Conservation (phyloP, 1,140 invertebrate species). For the Drosophila eugracilis region DNA sequence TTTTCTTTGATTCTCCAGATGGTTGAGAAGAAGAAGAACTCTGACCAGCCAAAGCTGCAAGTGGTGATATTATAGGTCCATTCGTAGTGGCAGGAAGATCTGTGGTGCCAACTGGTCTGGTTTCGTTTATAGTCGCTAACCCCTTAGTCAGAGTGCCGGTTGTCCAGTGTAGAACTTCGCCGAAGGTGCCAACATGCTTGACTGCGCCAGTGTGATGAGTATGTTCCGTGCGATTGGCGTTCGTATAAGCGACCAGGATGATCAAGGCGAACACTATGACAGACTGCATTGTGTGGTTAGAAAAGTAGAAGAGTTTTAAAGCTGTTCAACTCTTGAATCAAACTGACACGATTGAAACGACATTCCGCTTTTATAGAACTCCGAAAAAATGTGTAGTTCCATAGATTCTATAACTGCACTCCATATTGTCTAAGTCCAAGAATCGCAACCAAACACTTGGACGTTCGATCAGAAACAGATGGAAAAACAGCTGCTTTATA, state of each 20-base stretch:
- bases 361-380: not conserved
- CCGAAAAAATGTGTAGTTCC: not conserved
- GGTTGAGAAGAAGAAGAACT: not conserved
- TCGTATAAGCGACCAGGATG: conserved; percentile 2
- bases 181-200: not conserved
- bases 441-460: not conserved
- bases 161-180: conserved; percentile 27
- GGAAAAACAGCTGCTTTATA: not conserved
- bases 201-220: not conserved
- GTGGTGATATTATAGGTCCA: not conserved
- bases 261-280: not conserved
- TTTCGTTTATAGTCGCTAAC: conserved; percentile 4
- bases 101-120: not conserved
- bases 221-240: not conserved
- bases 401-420: not conserved
- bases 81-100: not conserved
- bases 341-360: not conserved
- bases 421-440: not conserved
- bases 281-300: not conserved
- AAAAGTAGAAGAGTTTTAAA: not conserved
- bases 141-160: conserved; percentile 22
- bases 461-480: not conserved
- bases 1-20: not conserved
- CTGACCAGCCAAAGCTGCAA: too few relatives aligned
- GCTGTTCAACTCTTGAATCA: not conserved